These are phyloP conservation scores for Catocala nupta DNA, from an alignment of 2,888 invertebrate species.

Conservation along the genomic window DNA sequence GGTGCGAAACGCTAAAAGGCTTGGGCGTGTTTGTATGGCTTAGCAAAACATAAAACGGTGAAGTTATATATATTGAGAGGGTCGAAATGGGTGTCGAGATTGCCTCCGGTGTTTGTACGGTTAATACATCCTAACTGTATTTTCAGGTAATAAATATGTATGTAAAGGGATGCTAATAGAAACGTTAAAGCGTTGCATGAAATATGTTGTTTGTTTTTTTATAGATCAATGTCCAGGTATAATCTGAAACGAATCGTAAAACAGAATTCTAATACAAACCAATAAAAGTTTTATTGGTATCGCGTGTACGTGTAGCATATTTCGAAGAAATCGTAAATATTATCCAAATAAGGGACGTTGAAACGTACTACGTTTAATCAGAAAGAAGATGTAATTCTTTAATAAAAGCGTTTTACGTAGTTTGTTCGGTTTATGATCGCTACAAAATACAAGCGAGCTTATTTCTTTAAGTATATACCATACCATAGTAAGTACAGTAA, in stretches of 20 bases:
- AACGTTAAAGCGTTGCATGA: constrained; percentile 27
- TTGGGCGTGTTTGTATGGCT: constrained; percentile 76
- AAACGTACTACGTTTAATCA: constrained; percentile 33
- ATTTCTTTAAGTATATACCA: too few relatives aligned
- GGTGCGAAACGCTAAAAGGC: constrained; percentile 80
- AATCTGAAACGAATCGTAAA: constrained; percentile 71
- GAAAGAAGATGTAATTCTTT: constrained; percentile 39
- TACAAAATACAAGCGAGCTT: constrained; percentile 25
- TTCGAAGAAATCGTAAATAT: constrained; percentile 72
- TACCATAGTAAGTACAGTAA: too few relatives aligned
- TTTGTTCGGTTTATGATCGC: constrained; percentile 36
- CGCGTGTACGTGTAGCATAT: constrained; percentile 58
- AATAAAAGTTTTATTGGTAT: constrained; percentile 71
- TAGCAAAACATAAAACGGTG: constrained; percentile 80
- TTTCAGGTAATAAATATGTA: constrained; percentile 56
- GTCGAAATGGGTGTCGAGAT: constrained; percentile 53
- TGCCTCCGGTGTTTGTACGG: constrained; percentile 52
- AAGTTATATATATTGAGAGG: constrained; percentile 68
- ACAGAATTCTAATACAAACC: constrained; percentile 65
- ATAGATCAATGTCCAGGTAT: constrained; percentile 44
- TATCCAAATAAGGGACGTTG: constrained; percentile 61
- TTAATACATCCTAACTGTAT: constrained; percentile 60
- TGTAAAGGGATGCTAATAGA: constrained; percentile 34
- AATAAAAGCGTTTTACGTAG: constrained; percentile 45
- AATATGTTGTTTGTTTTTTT: constrained; percentile 26